Base-by-base conservation (phyloP, 2,888 invertebrate species). In the Nomada ferruginata region DNA sequence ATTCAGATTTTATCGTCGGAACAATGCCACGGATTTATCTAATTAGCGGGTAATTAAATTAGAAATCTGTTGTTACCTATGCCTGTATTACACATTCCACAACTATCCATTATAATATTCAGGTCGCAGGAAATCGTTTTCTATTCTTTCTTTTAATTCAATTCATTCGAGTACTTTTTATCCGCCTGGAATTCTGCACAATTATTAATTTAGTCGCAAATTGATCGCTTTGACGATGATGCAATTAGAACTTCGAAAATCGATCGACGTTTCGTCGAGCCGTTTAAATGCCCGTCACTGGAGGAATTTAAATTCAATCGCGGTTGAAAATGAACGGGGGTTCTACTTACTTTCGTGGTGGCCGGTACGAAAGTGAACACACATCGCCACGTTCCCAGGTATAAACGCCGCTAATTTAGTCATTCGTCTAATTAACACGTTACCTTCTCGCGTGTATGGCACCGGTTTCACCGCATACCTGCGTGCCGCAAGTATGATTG, bases 401-500 rank as follows among this genome's bases (percentile, higher is more conserved):
- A 71, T 47, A 80, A 79, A 79, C 52, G 61, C 4, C 9, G 71
- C 52, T 80, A 82, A 80, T 76, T 76, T 57, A 82, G 76, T 53
- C 68, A 76, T 82, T 76, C 76, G 68, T 80, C 64, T 80, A 82
- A 82, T 82, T 82, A 82, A 68, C 80, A 69, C 76, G 50, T 36
- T 3, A 68, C 59, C 26, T 80, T 82, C 80, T 76, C 80, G 74
- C 70, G 79, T 61, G 50, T 26, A 47, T 4, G 53, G 47, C 42
- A 72, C 2, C n/a, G 47, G 26, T 26, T 79, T 63, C 69, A 71
- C 61, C 60, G 73, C 42, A 50, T 60, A 55, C 53, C 52, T 47
- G 69, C 59, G 23, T 69, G 57, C 72, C 20, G 1, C 26, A 18
- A 52, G 47, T 26, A 52, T 10, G 26, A 59, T 74, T 18, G 50